These are phyloP conservation scores for Gambelia wislizenii DNA, from an alignment of 2,797 vertebrate genomes.

Conservation along the genomic window DNA sequence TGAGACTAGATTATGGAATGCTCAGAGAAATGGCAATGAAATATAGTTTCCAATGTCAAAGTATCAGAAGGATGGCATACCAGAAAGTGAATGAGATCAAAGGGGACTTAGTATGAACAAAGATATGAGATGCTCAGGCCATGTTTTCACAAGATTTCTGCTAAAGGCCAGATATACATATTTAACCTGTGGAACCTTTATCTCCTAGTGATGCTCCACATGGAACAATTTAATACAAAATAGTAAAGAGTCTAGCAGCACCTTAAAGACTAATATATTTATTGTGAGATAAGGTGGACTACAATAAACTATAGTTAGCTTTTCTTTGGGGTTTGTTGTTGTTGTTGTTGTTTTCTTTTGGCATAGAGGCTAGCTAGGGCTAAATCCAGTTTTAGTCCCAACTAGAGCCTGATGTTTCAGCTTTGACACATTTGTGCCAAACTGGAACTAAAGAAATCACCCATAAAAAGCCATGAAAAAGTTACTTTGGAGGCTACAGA, in stretches of 20 bases:
- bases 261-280: background rate
- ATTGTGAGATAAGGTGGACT: background rate
- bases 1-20: conserved; percentile 22
- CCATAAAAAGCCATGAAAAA: too few relatives aligned
- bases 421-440: too few relatives aligned
- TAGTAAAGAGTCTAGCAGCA: background rate
- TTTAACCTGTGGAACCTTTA: background rate
- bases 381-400: too few relatives aligned
- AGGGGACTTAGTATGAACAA: background rate
- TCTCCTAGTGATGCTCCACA: background rate
- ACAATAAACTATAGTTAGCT: too few relatives aligned
- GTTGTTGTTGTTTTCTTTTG: too few relatives aligned
- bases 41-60: background rate
- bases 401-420: too few relatives aligned
- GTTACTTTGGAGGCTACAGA: too few relatives aligned
- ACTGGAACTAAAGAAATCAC: too few relatives aligned
- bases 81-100: background rate
- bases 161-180: background rate
- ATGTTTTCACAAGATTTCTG: background rate
- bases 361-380: too few relatives aligned
- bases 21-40: background rate
- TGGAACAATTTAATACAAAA: background rate
- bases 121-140: background rate
- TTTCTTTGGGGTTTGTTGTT: background rate
- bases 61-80: background rate